Conservation (phyloP, 2,888 invertebrate genomes). For the Hermaeophaga mercurialis region DNA sequence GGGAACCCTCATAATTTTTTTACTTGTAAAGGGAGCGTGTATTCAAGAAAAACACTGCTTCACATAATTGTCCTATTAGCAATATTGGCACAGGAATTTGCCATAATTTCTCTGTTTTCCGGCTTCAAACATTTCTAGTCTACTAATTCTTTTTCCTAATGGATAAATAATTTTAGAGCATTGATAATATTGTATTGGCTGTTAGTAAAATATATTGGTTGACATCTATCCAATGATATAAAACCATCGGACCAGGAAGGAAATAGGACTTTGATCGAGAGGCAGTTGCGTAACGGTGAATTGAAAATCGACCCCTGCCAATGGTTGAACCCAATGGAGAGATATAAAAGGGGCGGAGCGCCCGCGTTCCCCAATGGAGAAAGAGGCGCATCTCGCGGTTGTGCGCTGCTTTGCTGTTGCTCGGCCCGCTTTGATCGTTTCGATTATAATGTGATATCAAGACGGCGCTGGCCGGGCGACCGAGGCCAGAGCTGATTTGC, state of each 20-base stretch:
- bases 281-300: slow-evolving; percentile 18
- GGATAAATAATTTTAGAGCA: too few species aligned
- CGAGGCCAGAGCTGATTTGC: slow-evolving; percentile 5
- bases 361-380: slow-evolving; percentile 46
- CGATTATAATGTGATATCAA: slow-evolving; percentile 10
- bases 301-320: background rate
- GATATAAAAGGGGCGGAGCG: slow-evolving; percentile 31
- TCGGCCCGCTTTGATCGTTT: slow-evolving; percentile 1
- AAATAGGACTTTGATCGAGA: slow-evolving; percentile 19
- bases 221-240: slow-evolving; percentile 1
- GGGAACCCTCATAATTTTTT: too few species aligned
- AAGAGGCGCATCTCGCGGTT: slow-evolving; percentile 35
- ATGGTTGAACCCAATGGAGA: slow-evolving; percentile 21
- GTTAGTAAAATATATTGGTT: too few species aligned
- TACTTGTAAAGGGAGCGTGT: too few species aligned
- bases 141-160: too few species aligned
- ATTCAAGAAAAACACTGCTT: too few species aligned
- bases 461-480: slow-evolving; percentile 19
- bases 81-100: too few species aligned
- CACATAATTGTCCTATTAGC: too few species aligned
- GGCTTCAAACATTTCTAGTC: too few species aligned
- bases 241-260: slow-evolving; percentile 25
- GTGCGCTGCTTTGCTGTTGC: background rate
- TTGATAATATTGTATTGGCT: too few species aligned
- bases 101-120: too few species aligned